Evolutionary conservation across 2,888 invertebrate species (phyloP).

Genomic region (Stramonita haemastoma): DNA sequence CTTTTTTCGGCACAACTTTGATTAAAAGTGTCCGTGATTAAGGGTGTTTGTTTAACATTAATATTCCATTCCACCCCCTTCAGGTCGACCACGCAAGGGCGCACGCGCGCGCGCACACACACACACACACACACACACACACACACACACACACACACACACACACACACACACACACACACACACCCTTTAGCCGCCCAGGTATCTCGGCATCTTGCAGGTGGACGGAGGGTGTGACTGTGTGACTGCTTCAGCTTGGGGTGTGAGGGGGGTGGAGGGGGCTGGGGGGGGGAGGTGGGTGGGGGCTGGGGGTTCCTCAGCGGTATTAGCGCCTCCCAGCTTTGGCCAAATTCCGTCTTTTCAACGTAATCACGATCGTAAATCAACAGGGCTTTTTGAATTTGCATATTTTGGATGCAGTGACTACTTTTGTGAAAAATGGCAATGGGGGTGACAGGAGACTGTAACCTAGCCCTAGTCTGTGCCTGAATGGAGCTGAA

Average conservation of each 20-base stretch:
- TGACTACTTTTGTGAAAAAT: too few species aligned
- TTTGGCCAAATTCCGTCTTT: background rate
- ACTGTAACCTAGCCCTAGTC: too few species aligned
- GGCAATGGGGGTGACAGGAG: too few species aligned
- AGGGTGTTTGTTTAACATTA: background rate
- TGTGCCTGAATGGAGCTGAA: too few species aligned
- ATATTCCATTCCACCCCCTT: background rate
- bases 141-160: slow-evolving; percentile 21
- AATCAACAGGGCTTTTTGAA: background rate
- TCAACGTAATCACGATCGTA: background rate
- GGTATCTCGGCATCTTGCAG: background rate
- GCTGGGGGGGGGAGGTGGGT: too few species aligned
- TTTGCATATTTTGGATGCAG: too few species aligned
- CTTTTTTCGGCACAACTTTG: too few species aligned
- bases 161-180: slow-evolving; percentile 10
- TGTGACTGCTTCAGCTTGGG: too few species aligned
- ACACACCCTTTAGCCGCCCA: background rate
- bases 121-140: background rate
- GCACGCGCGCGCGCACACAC: background rate
- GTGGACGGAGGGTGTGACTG: background rate
- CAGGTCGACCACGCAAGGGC: background rate
- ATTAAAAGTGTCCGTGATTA: background rate
- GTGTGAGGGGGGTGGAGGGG: too few species aligned
- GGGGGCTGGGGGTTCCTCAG: background rate
- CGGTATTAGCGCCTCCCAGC: background rate